Conservation (phyloP, 2,113 vertebrate species). For the Etheostoma cragini region DNA sequence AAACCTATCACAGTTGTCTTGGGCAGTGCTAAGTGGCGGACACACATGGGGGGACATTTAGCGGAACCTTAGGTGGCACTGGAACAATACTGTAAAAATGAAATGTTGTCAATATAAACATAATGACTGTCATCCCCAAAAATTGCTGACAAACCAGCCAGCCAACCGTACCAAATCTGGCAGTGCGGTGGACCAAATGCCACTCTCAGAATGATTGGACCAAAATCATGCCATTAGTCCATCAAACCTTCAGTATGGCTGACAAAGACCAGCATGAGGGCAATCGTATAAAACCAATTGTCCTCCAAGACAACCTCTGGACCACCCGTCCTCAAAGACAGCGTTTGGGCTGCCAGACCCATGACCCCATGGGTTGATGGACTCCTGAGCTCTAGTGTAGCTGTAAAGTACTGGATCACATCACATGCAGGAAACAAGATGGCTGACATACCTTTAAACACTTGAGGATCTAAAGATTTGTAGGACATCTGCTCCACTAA, state of each 20-base stretch:
- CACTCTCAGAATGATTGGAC: background rate
- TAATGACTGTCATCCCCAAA: background rate
- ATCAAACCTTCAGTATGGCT: background rate
- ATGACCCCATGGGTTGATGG: background rate
- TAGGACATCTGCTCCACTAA: background rate
- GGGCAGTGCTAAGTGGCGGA: no score
- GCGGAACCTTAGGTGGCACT: no score
- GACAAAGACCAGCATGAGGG: background rate
- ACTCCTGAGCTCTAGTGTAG: background rate
- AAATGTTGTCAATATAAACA: no score
- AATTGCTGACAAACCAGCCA: constrained; percentile 24
- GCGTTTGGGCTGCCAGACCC: background rate
- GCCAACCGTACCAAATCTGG: background rate
- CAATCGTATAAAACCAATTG: background rate
- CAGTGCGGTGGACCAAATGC: background rate
- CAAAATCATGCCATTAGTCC: background rate
- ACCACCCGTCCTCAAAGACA: background rate
- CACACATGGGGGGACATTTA: no score
- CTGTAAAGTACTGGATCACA: background rate
- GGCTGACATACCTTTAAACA: background rate
- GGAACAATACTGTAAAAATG: no score
- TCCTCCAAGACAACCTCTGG: background rate
- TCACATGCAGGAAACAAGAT: background rate
- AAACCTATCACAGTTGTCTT: no score
- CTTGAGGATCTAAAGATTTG: background rate